A percentile compares a stretch with the other conserved stretches of the same genome.
These are phyloP conservation scores for Manis javanica DNA, from an alignment of 2,797 vertebrate species.

Conservation along the genomic window DNA sequence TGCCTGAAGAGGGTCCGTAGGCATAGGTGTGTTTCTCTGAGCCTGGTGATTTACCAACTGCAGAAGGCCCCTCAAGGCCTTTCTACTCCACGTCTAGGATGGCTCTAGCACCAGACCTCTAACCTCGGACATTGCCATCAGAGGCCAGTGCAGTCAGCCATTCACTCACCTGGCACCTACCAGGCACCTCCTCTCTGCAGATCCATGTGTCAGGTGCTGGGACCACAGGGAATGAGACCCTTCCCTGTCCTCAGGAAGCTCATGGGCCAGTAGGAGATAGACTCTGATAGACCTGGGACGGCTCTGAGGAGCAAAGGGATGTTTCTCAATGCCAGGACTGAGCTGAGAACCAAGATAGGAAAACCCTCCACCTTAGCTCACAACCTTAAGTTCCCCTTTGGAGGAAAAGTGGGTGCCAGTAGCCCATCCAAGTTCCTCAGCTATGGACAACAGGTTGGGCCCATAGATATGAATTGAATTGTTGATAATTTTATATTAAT, in stretches of 20 bases:
- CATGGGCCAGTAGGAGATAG: background rate
- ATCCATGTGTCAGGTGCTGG: background rate
- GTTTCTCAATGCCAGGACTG: background rate
- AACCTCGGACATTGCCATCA: background rate
- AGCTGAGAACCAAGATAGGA: background rate
- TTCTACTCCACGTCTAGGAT: background rate
- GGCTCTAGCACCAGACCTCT: background rate
- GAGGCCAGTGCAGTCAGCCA: too few relatives aligned
- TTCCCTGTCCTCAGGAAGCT: background rate
- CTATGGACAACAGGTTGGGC: background rate
- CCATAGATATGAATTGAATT: background rate
- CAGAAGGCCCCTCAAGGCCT: background rate
- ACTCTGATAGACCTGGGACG: background rate
- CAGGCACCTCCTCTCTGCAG: background rate
- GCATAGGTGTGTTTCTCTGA: background rate
- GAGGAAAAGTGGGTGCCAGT: background rate
- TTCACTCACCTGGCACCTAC: background rate
- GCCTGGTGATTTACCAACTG: rapidly evolving
- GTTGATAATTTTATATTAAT: background rate
- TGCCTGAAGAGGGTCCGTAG: background rate
- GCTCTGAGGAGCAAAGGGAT: background rate
- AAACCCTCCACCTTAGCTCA: background rate
- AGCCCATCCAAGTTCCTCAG: background rate
- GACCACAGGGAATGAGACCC: background rate
- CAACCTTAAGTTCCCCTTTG: background rate